phyloP scores from a whole-genome alignment of 2,888 invertebrate species.

The Aleiodes leptofemur region DNA sequence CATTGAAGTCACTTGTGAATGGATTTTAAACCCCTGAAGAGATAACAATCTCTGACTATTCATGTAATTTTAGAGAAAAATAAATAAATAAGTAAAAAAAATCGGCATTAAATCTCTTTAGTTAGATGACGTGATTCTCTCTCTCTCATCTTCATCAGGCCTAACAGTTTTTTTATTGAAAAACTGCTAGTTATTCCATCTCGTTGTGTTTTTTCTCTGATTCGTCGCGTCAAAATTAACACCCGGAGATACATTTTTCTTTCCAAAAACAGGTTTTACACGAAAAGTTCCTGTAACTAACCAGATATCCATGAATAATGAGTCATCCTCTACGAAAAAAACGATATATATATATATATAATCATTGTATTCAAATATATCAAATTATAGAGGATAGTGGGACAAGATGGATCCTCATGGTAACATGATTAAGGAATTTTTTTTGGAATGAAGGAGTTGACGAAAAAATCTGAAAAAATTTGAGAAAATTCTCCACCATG shows the following conservation, averaged over 20 bases:
- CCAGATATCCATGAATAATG: constrained; percentile 38
- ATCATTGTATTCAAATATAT: no score
- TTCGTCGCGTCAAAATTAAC: constrained; percentile 46
- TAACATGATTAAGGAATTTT: no score
- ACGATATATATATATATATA: no score
- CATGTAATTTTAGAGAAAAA: constrained; percentile 11
- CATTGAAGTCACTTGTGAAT: constrained; percentile 28
- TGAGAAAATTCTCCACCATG: no score
- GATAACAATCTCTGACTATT: constrained; percentile 42
- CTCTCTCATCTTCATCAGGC: constrained; percentile 18
- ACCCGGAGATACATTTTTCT: constrained; percentile 27
- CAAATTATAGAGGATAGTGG: no score
- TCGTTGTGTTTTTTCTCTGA: constrained; percentile 23
- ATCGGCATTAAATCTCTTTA: no score
- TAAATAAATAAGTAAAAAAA: no score
- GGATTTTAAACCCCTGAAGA: constrained; percentile 5
- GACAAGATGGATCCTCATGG: no score
- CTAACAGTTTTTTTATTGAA: constrained; percentile 45
- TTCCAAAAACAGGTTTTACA: constrained; percentile 43
- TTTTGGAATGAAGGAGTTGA: no score
- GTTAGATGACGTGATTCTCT: constrained; percentile 34
- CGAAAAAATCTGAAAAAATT: no score
- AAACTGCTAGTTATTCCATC: constrained; percentile 42
- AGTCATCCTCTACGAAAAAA: neutral
- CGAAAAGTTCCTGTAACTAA: constrained; percentile 2